Evolutionary conservation across 2,797 vertebrate genomes (phyloP), one percentile per base, ranked within the genome.

Genomic region (Halcyon smyrnensis): DNA sequence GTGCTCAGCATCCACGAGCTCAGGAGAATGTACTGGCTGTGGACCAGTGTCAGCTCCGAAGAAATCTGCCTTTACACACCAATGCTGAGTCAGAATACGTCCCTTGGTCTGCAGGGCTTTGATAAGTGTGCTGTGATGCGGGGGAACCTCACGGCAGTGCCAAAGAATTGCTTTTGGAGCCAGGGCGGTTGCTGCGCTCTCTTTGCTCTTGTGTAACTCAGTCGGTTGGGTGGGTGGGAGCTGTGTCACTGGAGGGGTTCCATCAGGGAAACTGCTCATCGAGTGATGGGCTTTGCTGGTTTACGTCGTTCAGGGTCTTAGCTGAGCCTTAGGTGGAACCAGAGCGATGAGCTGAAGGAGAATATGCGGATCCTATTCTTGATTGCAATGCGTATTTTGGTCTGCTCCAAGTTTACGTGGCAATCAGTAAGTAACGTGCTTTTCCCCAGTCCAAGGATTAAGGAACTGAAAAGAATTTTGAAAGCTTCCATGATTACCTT

Each of bases 401-500:
- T 37, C n/a, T 92, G 62, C 15, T 41, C 32, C 39, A 34, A 17
- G 36, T 88, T 88, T 28, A 60, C 36, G 75, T 59, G 51, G 69
- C 70, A 82, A 79, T 87, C 28, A 50, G 51, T 71, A 34, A 46
- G 20, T 57, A 48, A 48, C 1, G 0, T 70, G 34, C 56, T 85
- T 82, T 73, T 78, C 51, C 53, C 54, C 83, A n/a, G 57, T 54
- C 74, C 19, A 10, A 32, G 68, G 70, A 92, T 87, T 95, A 95
- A 90, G 70, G 76, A 81, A 54, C 87, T 75, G 69, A 78, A 91
- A 87, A 90, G 37, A 91, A 60, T 37, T 51, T 48, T 8, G 82
- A 90, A 80, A 27, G 45, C 63, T 89, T 80, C 37, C 1, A 1
- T 27, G 23, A 24, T 79, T 73, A 32, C 79, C 78, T 56, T 51